A percentile compares a stretch with the other conserved stretches of the same genome.
phyloP scores from a whole-genome alignment of 2,888 invertebrate genomes.

The Dysmachus trigonus region DNA sequence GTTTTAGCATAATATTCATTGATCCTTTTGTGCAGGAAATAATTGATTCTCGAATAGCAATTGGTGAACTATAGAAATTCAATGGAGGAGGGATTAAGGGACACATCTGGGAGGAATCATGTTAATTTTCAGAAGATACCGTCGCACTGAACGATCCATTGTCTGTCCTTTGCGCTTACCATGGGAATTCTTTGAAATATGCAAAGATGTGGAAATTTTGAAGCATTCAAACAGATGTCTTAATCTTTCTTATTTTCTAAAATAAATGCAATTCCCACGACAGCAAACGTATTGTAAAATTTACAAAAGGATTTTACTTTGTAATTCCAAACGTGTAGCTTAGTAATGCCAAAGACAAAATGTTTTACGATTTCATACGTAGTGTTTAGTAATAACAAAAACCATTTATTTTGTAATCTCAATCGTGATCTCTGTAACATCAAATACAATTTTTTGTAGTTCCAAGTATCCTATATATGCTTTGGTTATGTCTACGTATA shows the following conservation, averaged over 20 bases:
- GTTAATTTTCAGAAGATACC: neutral
- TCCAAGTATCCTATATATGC: too few species aligned
- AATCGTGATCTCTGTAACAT: too few species aligned
- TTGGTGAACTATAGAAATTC: neutral
- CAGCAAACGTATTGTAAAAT: too few species aligned
- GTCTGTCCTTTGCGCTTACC: neutral
- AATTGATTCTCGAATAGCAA: slow-evolving; percentile 1
- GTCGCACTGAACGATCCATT: neutral
- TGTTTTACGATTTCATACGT: too few species aligned
- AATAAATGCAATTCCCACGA: too few species aligned
- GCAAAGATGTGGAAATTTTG: neutral
- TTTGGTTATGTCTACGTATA: too few species aligned
- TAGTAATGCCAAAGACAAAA: too few species aligned
- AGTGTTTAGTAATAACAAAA: too few species aligned
- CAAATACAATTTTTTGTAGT: too few species aligned
- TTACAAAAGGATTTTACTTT: too few species aligned
- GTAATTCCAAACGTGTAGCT: too few species aligned
- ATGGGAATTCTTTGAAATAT: neutral
- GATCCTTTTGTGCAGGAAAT: neutral
- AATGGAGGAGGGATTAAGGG: neutral
- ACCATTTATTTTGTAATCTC: too few species aligned
- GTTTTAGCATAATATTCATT: neutral
- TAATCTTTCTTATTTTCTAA: neutral
- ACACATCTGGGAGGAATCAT: neutral
- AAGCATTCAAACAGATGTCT: neutral